A percentile compares a stretch with the other conserved stretches of the same genome.
These are phyloP conservation scores for Pelosia muscerda DNA, from an alignment of 2,888 invertebrate genomes.

Conservation along the genomic window DNA sequence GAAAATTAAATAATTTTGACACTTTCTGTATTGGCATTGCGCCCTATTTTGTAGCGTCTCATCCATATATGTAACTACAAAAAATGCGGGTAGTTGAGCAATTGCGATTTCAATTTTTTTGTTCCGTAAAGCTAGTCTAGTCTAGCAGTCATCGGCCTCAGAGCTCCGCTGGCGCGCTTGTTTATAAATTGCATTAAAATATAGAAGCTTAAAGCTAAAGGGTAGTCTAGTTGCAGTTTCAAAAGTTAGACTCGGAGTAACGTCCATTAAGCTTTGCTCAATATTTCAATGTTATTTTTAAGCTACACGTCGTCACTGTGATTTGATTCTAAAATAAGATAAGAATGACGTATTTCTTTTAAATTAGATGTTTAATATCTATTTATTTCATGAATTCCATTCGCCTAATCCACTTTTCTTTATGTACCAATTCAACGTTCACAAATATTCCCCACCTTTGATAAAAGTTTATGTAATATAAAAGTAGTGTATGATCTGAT, in stretches of 20 bases:
- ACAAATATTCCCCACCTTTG: conserved; percentile 41
- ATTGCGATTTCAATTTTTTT: neutral
- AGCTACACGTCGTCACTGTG: neutral
- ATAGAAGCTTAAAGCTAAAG: conserved; percentile 2
- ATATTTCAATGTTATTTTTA: conserved; percentile 6
- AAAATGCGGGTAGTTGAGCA: neutral
- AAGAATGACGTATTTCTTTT: conserved; percentile 17
- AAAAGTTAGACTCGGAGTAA: neutral
- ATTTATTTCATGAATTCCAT: conserved; percentile 1
- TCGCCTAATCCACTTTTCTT: conserved; percentile 24
- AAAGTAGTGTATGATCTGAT: conserved; percentile 10
- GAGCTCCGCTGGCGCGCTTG: conserved; percentile 4
- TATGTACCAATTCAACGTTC: conserved; percentile 28
- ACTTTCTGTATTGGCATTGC: neutral
- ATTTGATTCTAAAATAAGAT: conserved; percentile 12
- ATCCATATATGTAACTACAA: neutral
- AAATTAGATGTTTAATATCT: conserved; percentile 27
- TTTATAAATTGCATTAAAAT: conserved; percentile 1
- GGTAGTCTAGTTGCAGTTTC: conserved; percentile 1
- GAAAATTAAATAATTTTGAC: neutral
- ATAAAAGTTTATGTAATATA: conserved; percentile 11
- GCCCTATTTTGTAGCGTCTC: neutral
- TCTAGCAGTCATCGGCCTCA: conserved; percentile 6
- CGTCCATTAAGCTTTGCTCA: neutral
- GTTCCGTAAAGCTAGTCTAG: neutral